Conservation (phyloP, 2,888 invertebrate species). For the Rhodophaea formosa region DNA sequence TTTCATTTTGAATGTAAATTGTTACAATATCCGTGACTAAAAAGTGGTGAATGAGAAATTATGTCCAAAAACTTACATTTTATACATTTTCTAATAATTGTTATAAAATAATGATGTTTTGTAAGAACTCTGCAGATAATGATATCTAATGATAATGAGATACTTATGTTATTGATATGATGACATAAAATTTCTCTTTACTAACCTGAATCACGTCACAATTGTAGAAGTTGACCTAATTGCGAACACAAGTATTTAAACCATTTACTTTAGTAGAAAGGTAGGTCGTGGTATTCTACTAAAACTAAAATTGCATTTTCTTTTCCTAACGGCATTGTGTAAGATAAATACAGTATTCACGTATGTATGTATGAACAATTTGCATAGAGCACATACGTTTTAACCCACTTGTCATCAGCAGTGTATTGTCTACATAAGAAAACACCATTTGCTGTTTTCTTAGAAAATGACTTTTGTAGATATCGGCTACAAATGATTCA, state of each 20-base stretch:
- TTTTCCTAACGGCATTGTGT: not conserved
- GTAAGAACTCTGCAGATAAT: not conserved
- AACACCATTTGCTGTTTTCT: not conserved
- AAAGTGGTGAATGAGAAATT: not conserved
- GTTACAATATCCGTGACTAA: not conserved
- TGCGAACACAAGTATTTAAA: too few species aligned
- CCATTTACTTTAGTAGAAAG: too few species aligned
- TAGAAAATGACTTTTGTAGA: constrained; percentile 1
- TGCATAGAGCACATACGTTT: constrained; percentile 1
- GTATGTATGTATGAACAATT: not conserved
- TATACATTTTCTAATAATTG: not conserved
- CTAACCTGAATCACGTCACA: not conserved
- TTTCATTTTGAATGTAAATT: not conserved
- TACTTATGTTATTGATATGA: not conserved
- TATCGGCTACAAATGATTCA: not conserved
- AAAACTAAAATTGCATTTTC: not conserved
- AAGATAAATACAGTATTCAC: not conserved
- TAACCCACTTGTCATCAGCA: constrained; percentile 5
- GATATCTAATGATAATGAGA: not conserved
- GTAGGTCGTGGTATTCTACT: not conserved
- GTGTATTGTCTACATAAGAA: not conserved
- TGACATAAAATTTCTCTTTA: not conserved
- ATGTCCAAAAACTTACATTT: not conserved
- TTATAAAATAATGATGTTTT: not conserved
- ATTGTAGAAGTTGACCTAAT: not conserved